Base-by-base conservation (phyloP, 2,888 invertebrate genomes). In the Polyommatus iphigenia region DNA sequence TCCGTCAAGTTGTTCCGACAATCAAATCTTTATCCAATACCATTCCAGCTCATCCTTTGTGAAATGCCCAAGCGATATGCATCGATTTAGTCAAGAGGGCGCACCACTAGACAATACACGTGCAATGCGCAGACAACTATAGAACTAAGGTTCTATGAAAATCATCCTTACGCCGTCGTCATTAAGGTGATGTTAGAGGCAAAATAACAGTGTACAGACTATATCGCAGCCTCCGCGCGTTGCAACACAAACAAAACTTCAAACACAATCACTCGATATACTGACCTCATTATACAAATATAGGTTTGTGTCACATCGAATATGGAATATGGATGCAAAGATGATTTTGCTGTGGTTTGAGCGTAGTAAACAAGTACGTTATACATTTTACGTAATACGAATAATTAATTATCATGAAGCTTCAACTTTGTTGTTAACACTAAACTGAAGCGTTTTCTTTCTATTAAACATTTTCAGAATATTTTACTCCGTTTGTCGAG, bases 241-340 rank as follows among this genome's bases (percentile, higher is more conserved):
- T 67, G 67, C 67, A 67, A 32, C 67, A 67, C 67, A 29, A 62
- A 62, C 62, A 62, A 62, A 20, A 67, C 67, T 15, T 15, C 67
- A 20, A 67, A 67, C 67, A 24, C 62, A 32, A 67, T 67, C 67
- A 67, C 67, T 67, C 67, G 67, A 67, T 67, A 67, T 32, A 67
- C 67, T 67, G 67, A 32, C 67, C 67, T 67, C 67, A 67, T 67
- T 67, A 67, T 67, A 29, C 67, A 29, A 67, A 67, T 67, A 67
- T 67, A 67, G 67, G 67, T 67, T 67, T 67, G 29, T 67, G 67
- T 67, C 67, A 67, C 67, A 18, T 67, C 67, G 29, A 67, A 76
- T 72, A 76, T 67, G 18, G 29, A 67, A 76, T 72, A 76, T 67
- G 18, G 29, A 71, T 76, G 77, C 76, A 78, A 77, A 78, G 72